Conservation (phyloP, 1,140 invertebrate genomes). For the Idris sp. region DNA sequence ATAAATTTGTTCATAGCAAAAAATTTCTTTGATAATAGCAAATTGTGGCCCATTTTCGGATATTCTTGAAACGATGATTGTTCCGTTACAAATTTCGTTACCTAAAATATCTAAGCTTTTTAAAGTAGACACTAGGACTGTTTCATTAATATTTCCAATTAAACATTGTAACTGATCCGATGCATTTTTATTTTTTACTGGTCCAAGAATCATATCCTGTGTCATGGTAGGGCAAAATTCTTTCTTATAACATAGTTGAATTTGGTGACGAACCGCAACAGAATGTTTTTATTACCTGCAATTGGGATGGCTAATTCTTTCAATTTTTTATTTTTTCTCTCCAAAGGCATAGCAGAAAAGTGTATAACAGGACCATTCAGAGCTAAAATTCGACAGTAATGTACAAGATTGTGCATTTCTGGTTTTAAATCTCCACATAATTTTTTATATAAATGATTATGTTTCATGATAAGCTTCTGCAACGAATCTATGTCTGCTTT, state of each 20-base stretch:
- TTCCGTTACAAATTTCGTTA: not conserved
- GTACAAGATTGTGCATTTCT: too few relatives aligned
- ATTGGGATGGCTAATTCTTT: too few relatives aligned
- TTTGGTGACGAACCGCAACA: too few relatives aligned
- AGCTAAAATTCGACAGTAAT: too few relatives aligned
- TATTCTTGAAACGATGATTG: not conserved
- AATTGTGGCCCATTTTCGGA: not conserved
- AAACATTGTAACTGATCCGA: not conserved
- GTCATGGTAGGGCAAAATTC: too few relatives aligned
- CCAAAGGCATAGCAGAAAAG: too few relatives aligned
- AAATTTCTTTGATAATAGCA: not conserved
- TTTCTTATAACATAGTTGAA: too few relatives aligned
- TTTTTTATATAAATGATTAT: slow-evolving; percentile 23
- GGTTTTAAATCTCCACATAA: slow-evolving; percentile 12
- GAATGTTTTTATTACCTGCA: too few relatives aligned
- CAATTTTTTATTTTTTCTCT: too few relatives aligned
- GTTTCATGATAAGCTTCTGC: slow-evolving; percentile 4
- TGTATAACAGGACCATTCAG: too few relatives aligned
- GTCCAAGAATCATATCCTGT: not conserved
- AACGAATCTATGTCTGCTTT: slow-evolving; percentile 8
- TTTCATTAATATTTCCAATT: not conserved
- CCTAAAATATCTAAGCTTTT: not conserved
- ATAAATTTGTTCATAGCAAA: not conserved
- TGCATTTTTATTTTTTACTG: not conserved
- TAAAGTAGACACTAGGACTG: not conserved